Conservation (phyloP, 2,888 invertebrate genomes). For the Lamellibrachia columna region DNA sequence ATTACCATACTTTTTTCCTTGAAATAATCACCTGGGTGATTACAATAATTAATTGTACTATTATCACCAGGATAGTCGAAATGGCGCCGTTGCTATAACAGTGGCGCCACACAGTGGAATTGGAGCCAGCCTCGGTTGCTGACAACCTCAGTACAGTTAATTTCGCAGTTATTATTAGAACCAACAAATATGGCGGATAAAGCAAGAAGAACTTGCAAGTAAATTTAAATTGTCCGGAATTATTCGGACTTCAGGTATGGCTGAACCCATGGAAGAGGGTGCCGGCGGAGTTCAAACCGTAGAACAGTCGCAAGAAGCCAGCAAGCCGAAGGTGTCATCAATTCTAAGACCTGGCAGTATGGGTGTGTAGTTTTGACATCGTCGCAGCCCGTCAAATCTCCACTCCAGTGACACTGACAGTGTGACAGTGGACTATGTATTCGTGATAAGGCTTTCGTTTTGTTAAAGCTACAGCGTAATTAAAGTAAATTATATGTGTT, state of each 20-base stretch:
- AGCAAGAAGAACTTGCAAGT: background rate
- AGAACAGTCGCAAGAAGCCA: slow-evolving; percentile 27
- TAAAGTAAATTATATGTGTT: too few species aligned
- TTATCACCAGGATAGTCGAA: background rate
- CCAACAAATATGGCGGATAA: slow-evolving; percentile 10
- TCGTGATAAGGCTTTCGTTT: too few species aligned
- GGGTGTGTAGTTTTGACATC: slow-evolving; percentile 28
- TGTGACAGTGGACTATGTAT: too few species aligned
- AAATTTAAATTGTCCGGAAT: slow-evolving; percentile 12
- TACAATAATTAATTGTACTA: too few species aligned
- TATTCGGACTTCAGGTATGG: slow-evolving; percentile 24
- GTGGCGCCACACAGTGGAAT: background rate
- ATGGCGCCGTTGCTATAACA: background rate
- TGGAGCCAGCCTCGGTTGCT: background rate
- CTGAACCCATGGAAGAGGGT: slow-evolving; percentile 35
- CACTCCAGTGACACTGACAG: too few species aligned
- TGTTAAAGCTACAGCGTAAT: too few species aligned
- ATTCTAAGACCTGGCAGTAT: slow-evolving; percentile 35
- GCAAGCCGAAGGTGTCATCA: slow-evolving; percentile 33
- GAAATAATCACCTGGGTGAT: too few species aligned
- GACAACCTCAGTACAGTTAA: background rate
- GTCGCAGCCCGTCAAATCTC: background rate
- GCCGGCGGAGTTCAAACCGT: slow-evolving; percentile 17
- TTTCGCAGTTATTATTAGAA: background rate
- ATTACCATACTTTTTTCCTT: too few species aligned